phyloP scores from a whole-genome alignment of 2,113 vertebrate species.

The Cryptomyrus ogoouensis region DNA sequence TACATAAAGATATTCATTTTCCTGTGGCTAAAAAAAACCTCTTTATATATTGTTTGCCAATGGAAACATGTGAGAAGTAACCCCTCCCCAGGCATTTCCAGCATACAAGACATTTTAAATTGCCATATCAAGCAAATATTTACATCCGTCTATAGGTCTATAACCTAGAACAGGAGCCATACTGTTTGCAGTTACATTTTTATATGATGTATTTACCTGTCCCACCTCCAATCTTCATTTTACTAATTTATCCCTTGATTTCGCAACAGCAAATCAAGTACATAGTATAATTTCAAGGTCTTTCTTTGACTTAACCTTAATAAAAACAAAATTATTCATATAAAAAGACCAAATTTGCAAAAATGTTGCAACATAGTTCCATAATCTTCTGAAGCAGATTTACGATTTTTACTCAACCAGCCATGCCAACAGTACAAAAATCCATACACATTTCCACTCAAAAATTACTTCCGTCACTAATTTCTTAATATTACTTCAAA shows the following conservation, averaged over 20 bases:
- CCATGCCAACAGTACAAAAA: background rate
- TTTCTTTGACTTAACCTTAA: background rate
- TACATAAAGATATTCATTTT: background rate
- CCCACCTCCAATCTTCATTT: background rate
- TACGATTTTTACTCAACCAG: background rate
- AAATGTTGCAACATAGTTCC: background rate
- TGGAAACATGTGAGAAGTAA: background rate
- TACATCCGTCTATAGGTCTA: background rate
- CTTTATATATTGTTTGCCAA: background rate
- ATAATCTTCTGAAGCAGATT: background rate
- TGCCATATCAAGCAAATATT: background rate
- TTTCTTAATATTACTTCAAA: background rate
- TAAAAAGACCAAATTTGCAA: background rate
- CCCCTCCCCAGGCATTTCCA: background rate
- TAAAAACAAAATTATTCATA: background rate
- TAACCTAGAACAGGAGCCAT: background rate
- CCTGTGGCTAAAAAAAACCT: background rate
- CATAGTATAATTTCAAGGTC: background rate
- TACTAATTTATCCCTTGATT: background rate
- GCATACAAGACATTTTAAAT: background rate
- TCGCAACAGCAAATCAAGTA: background rate
- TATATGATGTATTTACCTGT: background rate
- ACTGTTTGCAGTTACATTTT: background rate
- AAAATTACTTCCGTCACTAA: background rate
- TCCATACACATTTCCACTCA: background rate